Base-by-base conservation (phyloP, 2,888 invertebrate species). In the Cephus nigrinus region DNA sequence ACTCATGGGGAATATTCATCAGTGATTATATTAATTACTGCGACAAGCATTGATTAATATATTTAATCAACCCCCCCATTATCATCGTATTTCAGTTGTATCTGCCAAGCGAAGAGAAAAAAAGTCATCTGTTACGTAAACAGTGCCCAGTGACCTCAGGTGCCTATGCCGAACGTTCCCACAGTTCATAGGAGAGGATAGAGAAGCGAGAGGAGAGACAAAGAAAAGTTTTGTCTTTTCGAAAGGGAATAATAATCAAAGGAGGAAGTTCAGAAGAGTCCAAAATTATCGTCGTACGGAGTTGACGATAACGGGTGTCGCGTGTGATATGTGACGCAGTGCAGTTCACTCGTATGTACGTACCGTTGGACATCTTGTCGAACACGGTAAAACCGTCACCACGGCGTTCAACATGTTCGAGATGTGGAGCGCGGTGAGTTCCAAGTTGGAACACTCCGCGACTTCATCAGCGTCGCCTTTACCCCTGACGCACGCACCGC, bases 381-480 rank as follows among this genome's bases (percentile, higher is more conserved):
- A 55, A 55, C 55, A 55, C 55, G 55, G 76, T 55, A 84, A 84
- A 83, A 83, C 80, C 87, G 86, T 88, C 89, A 90, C 86, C 88
- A 90, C 90, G 90, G 90, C 90, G 88, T 91, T 91, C 89, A 95
- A 94, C 92, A 96, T 96, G 96, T 96, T 95, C 92, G 96, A 96
- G 92, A 96, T 96, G 95, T 96, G 96, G 96, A 95, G 94, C 93
- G 94, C 94, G 91, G 95, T 96, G 90, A 94, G 93, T 92, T 94
- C 95, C 86, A 95, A 95, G 93, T 91, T 95, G 94, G 95, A 95
- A 92, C 92, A 91, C 87, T 90, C 91, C 87, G 92, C 92, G 86
- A 89, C 88, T 87, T 91, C 91, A 86, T 91, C 91, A 81, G 91
- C 88, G 82, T 91, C 91, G 84, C 91, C 91, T 82, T 86, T 91